Conservation (phyloP, 2,797 vertebrate genomes). For the Macrochelys suwanniensis region DNA sequence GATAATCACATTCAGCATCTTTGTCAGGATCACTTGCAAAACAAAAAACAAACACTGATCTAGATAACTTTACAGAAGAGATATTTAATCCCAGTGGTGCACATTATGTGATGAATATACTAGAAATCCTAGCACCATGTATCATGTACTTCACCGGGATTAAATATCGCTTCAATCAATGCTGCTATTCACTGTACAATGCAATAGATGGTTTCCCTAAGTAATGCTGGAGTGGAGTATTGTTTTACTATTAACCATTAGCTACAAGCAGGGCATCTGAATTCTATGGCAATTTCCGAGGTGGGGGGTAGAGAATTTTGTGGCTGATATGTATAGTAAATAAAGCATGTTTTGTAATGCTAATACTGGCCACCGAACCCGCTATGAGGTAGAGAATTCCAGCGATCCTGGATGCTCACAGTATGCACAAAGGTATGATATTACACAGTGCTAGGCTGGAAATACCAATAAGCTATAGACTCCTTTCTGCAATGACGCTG, state of each 20-base stretch:
- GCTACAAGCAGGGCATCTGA: not conserved
- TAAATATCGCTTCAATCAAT: constrained; percentile 74
- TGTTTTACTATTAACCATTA: constrained; percentile 55
- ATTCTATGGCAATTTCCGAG: not conserved
- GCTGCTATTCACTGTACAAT: constrained; percentile 47
- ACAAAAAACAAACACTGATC: constrained; percentile 53
- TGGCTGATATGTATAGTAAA: not conserved
- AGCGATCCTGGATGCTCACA: not conserved
- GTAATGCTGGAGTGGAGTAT: constrained; percentile 48
- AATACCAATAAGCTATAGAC: not conserved
- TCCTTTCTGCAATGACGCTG: not conserved
- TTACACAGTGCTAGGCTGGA: not conserved
- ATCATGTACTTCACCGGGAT: constrained; percentile 65
- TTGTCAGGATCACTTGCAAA: constrained; percentile 71
- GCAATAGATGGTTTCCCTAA: constrained; percentile 20
- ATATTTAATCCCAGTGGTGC: constrained; percentile 70
- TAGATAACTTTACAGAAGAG: constrained; percentile 62
- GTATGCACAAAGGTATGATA: not conserved
- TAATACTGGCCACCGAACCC: not conserved
- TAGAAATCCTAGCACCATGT: constrained; percentile 54
- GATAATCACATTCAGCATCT: constrained; percentile 66
- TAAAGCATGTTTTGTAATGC: not conserved
- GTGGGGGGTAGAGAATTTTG: not conserved
- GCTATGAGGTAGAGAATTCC: not conserved
- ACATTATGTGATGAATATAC: constrained; percentile 66